A percentile compares a stretch with the other conserved stretches of the same genome.
phyloP scores from a whole-genome alignment of 92 coral and sea anemone species.

The Palythoa heliodiscus region DNA sequence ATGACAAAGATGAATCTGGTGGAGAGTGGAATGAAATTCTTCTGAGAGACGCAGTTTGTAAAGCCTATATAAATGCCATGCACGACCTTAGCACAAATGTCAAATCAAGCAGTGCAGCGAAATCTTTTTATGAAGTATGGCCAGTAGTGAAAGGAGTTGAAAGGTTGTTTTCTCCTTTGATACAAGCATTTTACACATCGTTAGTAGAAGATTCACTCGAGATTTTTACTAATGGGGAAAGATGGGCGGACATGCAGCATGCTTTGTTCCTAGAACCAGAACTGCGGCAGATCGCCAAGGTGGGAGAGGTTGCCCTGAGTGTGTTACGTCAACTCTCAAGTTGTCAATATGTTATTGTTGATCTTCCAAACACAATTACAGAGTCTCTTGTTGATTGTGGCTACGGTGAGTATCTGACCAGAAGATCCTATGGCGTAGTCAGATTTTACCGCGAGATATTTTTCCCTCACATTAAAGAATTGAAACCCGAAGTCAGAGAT shows the following conservation, averaged over 20 bases:
- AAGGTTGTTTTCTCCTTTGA: conserved; percentile 38
- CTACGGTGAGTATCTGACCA: conserved; percentile 18
- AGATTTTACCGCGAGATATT: conserved; percentile 65
- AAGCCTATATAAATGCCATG: no score
- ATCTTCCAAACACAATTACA: conserved; percentile 56
- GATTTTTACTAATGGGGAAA: conserved; percentile 65
- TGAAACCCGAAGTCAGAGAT: conserved; percentile 40
- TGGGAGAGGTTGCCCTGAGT: conserved; percentile 53
- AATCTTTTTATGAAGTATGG: conserved; percentile 60
- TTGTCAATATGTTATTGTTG: conserved; percentile 44
- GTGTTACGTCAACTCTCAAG: conserved; percentile 37
- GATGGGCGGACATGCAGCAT: conserved; percentile 58
- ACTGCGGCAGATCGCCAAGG: conserved; percentile 47
- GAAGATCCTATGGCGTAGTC: conserved; percentile 48
- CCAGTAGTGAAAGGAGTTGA: conserved; percentile 24
- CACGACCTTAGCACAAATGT: conserved; percentile 46
- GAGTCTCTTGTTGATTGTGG: conserved; percentile 57
- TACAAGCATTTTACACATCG: conserved; percentile 50
- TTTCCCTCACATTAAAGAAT: conserved; percentile 58
- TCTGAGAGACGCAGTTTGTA: conserved; percentile 57
- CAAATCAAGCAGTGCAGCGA: neutral
- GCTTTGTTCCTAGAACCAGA: conserved; percentile 61
- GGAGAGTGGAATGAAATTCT: conserved; percentile 69
- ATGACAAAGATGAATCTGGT: conserved; percentile 69
- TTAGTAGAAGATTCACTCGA: conserved; percentile 16